phyloP scores from a whole-genome alignment of 64 coral and sea anemone genomes.

The Montipora capricornis region DNA sequence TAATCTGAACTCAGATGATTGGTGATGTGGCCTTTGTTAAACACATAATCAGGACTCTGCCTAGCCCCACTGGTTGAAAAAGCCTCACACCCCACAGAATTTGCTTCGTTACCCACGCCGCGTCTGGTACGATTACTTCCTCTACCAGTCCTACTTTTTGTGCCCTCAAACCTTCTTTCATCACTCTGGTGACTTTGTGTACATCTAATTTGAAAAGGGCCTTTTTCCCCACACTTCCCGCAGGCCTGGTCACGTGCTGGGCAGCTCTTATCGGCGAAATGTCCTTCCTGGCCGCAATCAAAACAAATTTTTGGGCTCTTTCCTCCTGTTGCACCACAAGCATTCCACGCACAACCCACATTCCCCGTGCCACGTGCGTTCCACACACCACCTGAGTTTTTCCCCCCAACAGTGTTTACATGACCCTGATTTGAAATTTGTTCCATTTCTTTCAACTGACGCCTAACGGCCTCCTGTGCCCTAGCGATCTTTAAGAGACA shows the following conservation, averaged over 20 bases:
- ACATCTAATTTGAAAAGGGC: background rate
- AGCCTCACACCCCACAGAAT: background rate
- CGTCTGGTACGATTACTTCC: background rate
- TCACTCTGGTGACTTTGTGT: background rate
- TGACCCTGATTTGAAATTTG: background rate
- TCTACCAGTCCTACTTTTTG: background rate
- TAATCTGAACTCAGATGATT: background rate
- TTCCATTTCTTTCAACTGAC: slow-evolving; percentile 5
- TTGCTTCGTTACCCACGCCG: background rate
- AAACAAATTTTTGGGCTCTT: background rate
- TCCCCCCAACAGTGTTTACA: background rate
- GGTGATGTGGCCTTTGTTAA: background rate
- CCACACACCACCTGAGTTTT: background rate
- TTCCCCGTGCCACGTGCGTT: background rate
- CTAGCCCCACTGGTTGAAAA: background rate
- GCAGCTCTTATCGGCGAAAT: background rate
- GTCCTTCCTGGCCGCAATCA: background rate
- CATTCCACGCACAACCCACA: background rate
- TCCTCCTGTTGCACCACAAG: background rate
- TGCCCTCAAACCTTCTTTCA: background rate
- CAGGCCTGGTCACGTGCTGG: background rate
- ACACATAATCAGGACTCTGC: background rate
- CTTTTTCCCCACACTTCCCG: background rate
- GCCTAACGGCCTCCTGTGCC: background rate
- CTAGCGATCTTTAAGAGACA: background rate